Conservation (phyloP, 2,888 invertebrate genomes). For the Sphaerophoria rueppellii region DNA sequence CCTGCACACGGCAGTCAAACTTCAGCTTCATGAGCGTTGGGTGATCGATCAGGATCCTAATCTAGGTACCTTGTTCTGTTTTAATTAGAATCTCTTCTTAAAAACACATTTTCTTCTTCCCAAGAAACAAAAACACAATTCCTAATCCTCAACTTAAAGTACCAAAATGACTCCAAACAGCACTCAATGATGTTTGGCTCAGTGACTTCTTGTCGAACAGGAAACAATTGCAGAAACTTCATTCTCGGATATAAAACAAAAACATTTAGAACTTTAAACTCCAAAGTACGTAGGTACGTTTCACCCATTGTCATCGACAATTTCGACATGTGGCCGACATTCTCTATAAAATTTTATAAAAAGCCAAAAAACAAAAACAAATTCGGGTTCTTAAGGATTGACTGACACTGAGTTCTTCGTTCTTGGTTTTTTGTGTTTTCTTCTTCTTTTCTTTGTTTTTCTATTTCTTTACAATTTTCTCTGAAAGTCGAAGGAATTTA, state of each 20-base stretch:
- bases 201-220: constrained; percentile 65
- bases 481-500: constrained; percentile 46
- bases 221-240: constrained; percentile 70
- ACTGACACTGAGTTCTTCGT: not conserved
- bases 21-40: too few species aligned
- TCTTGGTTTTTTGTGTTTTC: constrained; percentile 12
- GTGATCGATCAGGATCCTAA: too few species aligned
- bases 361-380: constrained; percentile 52
- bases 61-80: too few species aligned
- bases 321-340: constrained; percentile 23
- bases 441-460: not conserved
- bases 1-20: too few species aligned
- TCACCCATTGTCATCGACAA: constrained; percentile 39
- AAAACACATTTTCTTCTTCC: too few species aligned
- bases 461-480: constrained; percentile 31
- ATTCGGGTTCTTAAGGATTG: constrained; percentile 15
- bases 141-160: constrained; percentile 66
- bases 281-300: not conserved
- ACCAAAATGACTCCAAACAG: constrained; percentile 57
- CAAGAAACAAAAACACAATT: constrained; percentile 44
- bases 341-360: constrained; percentile 38
- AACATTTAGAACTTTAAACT: constrained; percentile 2
- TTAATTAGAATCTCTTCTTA: too few species aligned
- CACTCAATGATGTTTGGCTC: constrained; percentile 65
- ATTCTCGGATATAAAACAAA: constrained; percentile 47